Base-by-base conservation (phyloP, 2,888 invertebrate genomes). In the Leptopterna dolabrata region DNA sequence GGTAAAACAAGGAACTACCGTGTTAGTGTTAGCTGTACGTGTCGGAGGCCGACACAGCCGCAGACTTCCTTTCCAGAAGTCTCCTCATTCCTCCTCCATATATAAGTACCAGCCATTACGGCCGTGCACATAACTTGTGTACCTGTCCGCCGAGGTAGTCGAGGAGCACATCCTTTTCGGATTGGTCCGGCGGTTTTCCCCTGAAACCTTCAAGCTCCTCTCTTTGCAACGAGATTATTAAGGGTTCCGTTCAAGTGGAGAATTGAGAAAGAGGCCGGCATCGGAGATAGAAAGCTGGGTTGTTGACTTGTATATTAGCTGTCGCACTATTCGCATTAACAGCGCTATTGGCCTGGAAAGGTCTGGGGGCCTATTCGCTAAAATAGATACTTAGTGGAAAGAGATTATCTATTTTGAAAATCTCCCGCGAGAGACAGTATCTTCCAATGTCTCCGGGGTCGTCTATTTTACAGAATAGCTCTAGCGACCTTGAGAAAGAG, bases 1-100 rank as follows among this genome's bases (percentile, higher is more conserved):
- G 45, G 78, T 78, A 45, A 45, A 83, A 83, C 83, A 83, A 83
- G 83, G 83, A n/a, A 83, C 83, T 83, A 83, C 83, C 83, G 83
- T 83, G 83, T 83, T 83, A 43, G 24, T n/a, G n/a, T n/a, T n/a
- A n/a, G n/a, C n/a, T 36, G 70, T 83, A 41, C 83, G 83, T 70
- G 70, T 41, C 83, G 70, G 30, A 45, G 55, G 81, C 55, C 81
- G 51, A 81, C 81, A 80, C 47, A 51, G 70, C 63, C n/a, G 7
- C 7, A 55, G 27, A 78, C 78, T 78, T 78, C 78, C 78, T 78
- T 78, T 78, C 41, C 19, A 78, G 78, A 78, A 63, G 24, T 63
- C 24, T 24, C 63, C 63, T 19, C 45, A 29, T 30, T 73, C 19
- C 36, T 73, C n/a, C 41, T 73, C 73, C 73, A 36, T 73, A 63